Conservation (phyloP, 2,888 invertebrate genomes). For the Harpalus rubripes region DNA sequence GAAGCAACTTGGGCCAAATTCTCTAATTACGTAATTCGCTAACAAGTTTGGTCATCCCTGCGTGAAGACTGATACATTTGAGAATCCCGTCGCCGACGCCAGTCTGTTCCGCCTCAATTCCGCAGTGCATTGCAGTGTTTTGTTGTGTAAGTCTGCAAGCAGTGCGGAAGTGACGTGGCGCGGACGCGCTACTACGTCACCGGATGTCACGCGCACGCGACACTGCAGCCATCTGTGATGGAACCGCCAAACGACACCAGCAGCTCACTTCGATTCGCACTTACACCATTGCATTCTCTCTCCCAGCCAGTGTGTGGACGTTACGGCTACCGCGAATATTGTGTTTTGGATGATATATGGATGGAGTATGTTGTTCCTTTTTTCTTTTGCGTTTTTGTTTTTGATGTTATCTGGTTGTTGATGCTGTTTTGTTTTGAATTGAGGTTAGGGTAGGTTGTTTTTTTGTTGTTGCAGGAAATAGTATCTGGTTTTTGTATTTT, state of each 20-base stretch:
- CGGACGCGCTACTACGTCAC: conserved; percentile 72
- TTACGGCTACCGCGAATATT: conserved; percentile 13
- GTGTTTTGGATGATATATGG: conserved; percentile 25
- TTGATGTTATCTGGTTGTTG: conserved; percentile 39
- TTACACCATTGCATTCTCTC: neutral
- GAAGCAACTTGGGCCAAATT: neutral
- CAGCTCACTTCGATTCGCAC: conserved; percentile 45
- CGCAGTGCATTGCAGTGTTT: conserved; percentile 98
- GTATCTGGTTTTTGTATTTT: conserved; percentile 29
- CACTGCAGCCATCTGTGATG: conserved; percentile 41
- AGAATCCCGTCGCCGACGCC: conserved; percentile 20
- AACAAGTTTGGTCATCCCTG: conserved; percentile 47
- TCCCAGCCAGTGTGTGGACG: neutral
- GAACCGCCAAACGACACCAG: conserved; percentile 22
- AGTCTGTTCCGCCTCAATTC: conserved; percentile 90
- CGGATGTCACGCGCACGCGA: conserved; percentile 69
- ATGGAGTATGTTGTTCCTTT: conserved; percentile 34
- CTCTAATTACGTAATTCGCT: conserved; percentile 16
- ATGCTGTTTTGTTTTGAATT: conserved; percentile 29
- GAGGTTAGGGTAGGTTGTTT: conserved; percentile 22
- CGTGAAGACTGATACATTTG: conserved; percentile 50
- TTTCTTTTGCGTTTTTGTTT: conserved; percentile 16
- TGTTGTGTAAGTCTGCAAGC: conserved; percentile 89
- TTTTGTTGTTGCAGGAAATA: conserved; percentile 39
- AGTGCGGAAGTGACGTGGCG: conserved; percentile 94